Conservation (phyloP, 2,888 invertebrate species). For the Cyclophora albipunctata region DNA sequence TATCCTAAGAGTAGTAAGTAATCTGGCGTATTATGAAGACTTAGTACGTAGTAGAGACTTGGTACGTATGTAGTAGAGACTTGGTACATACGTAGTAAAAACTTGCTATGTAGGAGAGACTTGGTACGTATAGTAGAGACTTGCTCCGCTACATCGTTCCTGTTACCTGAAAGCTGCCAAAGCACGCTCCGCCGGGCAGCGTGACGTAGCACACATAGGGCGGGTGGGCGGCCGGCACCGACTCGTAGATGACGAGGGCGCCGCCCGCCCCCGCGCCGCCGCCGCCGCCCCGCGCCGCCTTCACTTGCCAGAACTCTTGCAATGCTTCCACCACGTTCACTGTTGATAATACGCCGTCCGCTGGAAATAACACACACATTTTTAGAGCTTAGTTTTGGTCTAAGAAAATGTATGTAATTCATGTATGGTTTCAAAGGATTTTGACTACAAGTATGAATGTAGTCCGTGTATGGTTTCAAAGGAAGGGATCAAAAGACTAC, state of each 20-base stretch:
- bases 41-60: no score
- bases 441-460: no score
- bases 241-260: constrained; percentile 95
- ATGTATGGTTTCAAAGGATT: no score
- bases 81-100: no score
- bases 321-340: constrained; percentile 97
- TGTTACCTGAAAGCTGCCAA: constrained; percentile 93
- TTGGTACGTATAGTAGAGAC: no score
- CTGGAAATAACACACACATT: constrained; percentile 21
- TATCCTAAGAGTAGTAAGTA: no score
- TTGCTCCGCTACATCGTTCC: background rate
- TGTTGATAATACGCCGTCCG: constrained; percentile 71
- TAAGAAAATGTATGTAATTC: no score
- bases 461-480: no score
- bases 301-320: constrained; percentile 99
- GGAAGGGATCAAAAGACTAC: no score
- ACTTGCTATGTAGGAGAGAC: no score
- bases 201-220: constrained; percentile 97
- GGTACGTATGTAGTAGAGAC: no score
- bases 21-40: no score
- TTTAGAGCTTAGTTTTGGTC: background rate
- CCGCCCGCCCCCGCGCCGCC: constrained; percentile 80
- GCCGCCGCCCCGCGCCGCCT: constrained; percentile 84
- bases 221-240: constrained; percentile 91
- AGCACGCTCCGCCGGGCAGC: constrained; percentile 95